These are phyloP conservation scores for Capra hircus DNA, from an alignment of 2,113 vertebrate genomes.

Conservation along the genomic window DNA sequence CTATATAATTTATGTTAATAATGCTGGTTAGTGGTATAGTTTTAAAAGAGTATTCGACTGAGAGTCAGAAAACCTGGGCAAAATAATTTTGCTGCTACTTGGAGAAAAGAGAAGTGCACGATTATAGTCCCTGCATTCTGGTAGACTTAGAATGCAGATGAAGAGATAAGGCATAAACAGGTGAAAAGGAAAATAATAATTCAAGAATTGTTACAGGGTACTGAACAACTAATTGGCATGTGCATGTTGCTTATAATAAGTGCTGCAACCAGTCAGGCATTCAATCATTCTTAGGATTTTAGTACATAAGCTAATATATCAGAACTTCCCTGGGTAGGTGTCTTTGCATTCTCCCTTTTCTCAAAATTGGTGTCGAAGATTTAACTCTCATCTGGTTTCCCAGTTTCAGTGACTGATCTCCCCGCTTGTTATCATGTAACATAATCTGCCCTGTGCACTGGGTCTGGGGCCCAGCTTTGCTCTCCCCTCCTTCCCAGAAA, in stretches of 20 bases:
- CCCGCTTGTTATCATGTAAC: background rate
- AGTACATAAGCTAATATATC: background rate
- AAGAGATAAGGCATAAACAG: slow-evolving; percentile 11
- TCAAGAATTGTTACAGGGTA: background rate
- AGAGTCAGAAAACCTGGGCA: background rate
- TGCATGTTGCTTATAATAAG: background rate
- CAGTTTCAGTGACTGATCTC: background rate
- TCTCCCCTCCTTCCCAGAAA: background rate
- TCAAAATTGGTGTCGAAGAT: background rate
- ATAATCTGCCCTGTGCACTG: background rate
- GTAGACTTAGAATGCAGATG: background rate
- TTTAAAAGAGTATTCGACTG: background rate
- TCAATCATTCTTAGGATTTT: background rate
- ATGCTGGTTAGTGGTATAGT: background rate
- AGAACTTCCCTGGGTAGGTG: background rate
- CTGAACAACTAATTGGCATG: background rate
- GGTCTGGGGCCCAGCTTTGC: background rate
- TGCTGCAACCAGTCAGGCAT: background rate
- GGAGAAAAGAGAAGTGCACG: background rate
- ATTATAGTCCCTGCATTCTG: background rate
- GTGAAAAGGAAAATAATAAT: slow-evolving; percentile 25
- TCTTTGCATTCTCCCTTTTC: background rate
- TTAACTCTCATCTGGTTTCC: background rate
- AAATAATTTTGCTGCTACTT: background rate
- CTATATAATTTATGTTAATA: slow-evolving; percentile 21